Conservation (phyloP, 1,140 invertebrate species). For the Drosophila arizonae region DNA sequence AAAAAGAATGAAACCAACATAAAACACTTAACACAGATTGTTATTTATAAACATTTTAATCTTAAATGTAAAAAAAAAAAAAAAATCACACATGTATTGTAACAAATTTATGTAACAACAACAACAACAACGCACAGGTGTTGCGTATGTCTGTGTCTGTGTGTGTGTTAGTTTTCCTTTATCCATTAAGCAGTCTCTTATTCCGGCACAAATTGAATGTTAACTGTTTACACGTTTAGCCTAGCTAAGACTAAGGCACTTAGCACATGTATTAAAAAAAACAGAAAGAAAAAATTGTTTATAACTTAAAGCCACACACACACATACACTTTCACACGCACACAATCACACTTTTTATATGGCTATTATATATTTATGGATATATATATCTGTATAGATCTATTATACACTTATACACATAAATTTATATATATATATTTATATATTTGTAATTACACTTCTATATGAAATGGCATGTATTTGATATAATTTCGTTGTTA, state of each 20-base stretch:
- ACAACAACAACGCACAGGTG: slow-evolving; percentile 10
- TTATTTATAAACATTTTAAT: slow-evolving; percentile 44
- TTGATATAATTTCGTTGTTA: slow-evolving; percentile 22
- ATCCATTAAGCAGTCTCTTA: not conserved
- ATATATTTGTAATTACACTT: slow-evolving; percentile 23
- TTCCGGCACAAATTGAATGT: slow-evolving; percentile 13
- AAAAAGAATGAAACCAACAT: not conserved
- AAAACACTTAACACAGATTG: slow-evolving; percentile 49
- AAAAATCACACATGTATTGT: slow-evolving; percentile 34
- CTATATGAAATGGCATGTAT: slow-evolving; percentile 36
- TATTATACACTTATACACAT: slow-evolving; percentile 18
- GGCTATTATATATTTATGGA: not conserved
- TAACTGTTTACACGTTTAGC: slow-evolving; percentile 1
- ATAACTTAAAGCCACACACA: slow-evolving; percentile 3
- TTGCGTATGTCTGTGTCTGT: not conserved
- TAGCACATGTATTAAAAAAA: slow-evolving; percentile 5
- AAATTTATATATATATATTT: slow-evolving; percentile 15
- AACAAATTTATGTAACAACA: slow-evolving; percentile 26
- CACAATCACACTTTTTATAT: slow-evolving; percentile 23
- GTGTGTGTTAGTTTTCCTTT: slow-evolving; percentile 3
- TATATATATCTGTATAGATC: no score
- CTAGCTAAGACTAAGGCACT: not conserved
- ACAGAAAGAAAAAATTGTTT: not conserved
- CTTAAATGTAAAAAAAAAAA: slow-evolving; percentile 59
- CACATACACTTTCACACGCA: slow-evolving; percentile 10